These are phyloP conservation scores for Pipistrellus pygmaeus DNA, from an alignment of 2,797 vertebrate genomes.

Conservation along the genomic window DNA sequence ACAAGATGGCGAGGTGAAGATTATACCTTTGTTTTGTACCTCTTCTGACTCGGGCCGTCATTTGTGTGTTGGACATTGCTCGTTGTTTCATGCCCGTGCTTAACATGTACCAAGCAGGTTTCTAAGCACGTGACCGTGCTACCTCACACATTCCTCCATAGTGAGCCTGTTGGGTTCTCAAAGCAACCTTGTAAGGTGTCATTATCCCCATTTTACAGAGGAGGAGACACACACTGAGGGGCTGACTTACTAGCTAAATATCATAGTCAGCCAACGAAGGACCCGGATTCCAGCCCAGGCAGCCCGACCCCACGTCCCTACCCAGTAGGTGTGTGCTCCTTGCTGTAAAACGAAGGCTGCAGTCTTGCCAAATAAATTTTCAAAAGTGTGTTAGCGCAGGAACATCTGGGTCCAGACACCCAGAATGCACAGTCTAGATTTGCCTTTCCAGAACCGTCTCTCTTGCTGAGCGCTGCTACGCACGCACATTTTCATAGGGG, in stretches of 20 bases:
- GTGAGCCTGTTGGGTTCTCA: not conserved
- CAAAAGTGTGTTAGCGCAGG: not conserved
- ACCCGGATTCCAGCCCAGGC: not conserved
- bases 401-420: not conserved
- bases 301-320: not conserved
- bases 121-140: not conserved
- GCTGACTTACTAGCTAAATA: not conserved
- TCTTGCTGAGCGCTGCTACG: not conserved
- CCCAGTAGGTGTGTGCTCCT: fast-evolving
- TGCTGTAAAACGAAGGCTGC: fast-evolving
- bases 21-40: not conserved
- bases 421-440: not conserved
- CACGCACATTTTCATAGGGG: not conserved
- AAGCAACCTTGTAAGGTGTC: not conserved
- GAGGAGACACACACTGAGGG: not conserved
- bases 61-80: not conserved
- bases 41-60: not conserved
- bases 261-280: too few species aligned
- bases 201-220: slow-evolving; percentile 40
- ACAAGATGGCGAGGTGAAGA: not conserved
- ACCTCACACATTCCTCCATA: not conserved
- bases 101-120: too few species aligned
- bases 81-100: not conserved
- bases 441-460: not conserved
- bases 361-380: not conserved